phyloP scores from a whole-genome alignment of 2,888 invertebrate species.

The Drosophila dives region DNA sequence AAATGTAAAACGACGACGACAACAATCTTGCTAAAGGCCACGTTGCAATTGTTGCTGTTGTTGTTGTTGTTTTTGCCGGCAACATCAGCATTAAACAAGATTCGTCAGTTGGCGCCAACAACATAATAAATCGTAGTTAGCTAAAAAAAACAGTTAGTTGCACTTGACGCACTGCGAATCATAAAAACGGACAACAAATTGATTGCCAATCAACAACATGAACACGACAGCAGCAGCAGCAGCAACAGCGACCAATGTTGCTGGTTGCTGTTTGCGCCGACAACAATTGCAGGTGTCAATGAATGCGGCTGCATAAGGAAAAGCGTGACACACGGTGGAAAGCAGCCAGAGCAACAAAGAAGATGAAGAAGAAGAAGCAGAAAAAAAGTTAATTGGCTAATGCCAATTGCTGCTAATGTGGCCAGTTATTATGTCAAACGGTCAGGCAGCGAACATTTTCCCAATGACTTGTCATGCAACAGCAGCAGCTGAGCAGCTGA shows the following conservation, averaged over 20 bases:
- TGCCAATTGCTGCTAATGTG: conserved; percentile 80
- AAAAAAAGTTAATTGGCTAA: conserved; percentile 77
- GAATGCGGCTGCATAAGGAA: conserved; percentile 77
- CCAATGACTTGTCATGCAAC: conserved; percentile 64
- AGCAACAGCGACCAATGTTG: conserved; percentile 20
- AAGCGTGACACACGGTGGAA: conserved; percentile 67
- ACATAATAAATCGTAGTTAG: conserved; percentile 61
- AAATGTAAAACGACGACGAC: conserved; percentile 21
- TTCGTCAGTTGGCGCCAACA: conserved; percentile 40
- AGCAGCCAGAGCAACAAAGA: conserved; percentile 37
- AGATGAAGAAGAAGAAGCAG: conserved; percentile 6
- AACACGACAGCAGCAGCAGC: conserved; percentile 73
- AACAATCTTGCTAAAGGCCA: conserved; percentile 48
- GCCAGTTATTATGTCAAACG: conserved; percentile 81
- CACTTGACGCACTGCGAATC: conserved; percentile 77
- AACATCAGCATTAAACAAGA: conserved; percentile 39
- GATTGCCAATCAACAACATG: conserved; percentile 80
- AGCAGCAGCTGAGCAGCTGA: conserved; percentile 5
- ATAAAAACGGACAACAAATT: conserved; percentile 79
- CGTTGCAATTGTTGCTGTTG: conserved; percentile 32
- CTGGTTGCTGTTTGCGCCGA: conserved; percentile 20
- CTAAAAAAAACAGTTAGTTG: conserved; percentile 67
- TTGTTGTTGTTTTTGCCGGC: conserved; percentile 8
- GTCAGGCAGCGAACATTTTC: conserved; percentile 67
- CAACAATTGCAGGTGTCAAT: conserved; percentile 79